phyloP scores from a whole-genome alignment of 2,113 vertebrate genomes.

The Caranx melampygus region DNA sequence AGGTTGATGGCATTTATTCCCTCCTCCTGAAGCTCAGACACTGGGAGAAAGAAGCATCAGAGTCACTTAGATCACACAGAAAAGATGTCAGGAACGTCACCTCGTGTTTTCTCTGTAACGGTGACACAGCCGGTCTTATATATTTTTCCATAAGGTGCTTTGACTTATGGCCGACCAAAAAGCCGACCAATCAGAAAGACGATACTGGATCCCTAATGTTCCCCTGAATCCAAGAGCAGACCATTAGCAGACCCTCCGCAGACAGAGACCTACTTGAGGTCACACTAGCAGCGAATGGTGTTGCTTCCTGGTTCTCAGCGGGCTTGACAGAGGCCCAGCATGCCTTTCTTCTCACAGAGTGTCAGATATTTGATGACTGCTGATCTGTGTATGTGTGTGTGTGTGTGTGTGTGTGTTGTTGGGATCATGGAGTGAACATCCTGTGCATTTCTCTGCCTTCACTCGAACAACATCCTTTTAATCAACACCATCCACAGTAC shows the following conservation, averaged over 20 bases:
- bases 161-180: no score
- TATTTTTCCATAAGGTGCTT: no score
- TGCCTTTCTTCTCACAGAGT: constrained; percentile 54
- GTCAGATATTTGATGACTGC: constrained; percentile 56
- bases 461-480: constrained; percentile 74
- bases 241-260: constrained; percentile 23
- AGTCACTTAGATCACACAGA: background rate
- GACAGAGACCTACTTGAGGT: constrained; percentile 31
- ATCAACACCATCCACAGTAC: constrained; percentile 79
- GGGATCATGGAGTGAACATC: constrained; percentile 72
- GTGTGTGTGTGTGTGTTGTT: constrained; percentile 12
- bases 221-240: constrained; percentile 38
- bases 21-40: constrained; percentile 98
- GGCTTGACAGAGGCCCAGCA: constrained; percentile 60
- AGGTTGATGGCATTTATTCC: constrained; percentile 99
- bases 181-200: no score
- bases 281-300: constrained; percentile 28
- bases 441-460: constrained; percentile 72
- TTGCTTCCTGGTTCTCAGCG: constrained; percentile 67
- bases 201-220: background rate
- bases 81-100: background rate
- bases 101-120: no score
- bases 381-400: constrained; percentile 23
- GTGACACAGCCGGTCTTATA: no score
- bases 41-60: constrained; percentile 73